Evolutionary conservation across 1,140 invertebrate genomes (phyloP), one percentile per base, ranked within the genome.

Genomic region (Harpegnathos saltator): DNA sequence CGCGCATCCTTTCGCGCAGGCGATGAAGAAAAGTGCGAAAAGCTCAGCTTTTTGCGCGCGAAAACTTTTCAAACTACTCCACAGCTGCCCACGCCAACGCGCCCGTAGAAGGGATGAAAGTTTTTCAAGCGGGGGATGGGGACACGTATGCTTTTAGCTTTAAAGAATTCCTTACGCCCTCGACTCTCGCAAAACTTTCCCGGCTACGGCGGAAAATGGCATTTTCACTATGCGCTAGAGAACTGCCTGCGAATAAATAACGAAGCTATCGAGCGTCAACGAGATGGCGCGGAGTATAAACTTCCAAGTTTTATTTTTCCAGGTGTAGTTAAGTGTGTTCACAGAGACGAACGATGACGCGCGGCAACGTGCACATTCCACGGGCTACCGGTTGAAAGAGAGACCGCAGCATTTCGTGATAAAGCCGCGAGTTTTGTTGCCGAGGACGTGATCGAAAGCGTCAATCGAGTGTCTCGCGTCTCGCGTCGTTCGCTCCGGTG

Each of bases 21-120:
- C 82, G 52, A 69, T 61, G 66, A 90, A 91, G 86, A 90, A 89
- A 91, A 90, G 85, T 89, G 85, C 75, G 85, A 92, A 92, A 92
- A 92, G 85, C 81, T 85, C 65, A 81, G 82, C 85, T 92, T 91
- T 91, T 91, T 91, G 69, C 90, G 87, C 91, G 91, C 82, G 90
- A 91, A 90, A 92, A 90, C 88, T 92, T 92, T 91, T 85, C 71
- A 73, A 91, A 91, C 86, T 90, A 69, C 66, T 83, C 56, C 73
- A 58, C 68, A 52, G 72, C 59, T 66, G 73, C 75, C 75, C 69
- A 80, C 38, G 58, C 48, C 68, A 38, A 73, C 77, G 83, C 83
- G 58, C 61, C 44, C 87, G 48, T 84, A 38, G 83, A 85, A 33
- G 52, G 38, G 14, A 24, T 52, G 61, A 88, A 89, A 89, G 54